phyloP scores from a whole-genome alignment of 2,888 invertebrate species.

The Toxonevra muliebris region DNA sequence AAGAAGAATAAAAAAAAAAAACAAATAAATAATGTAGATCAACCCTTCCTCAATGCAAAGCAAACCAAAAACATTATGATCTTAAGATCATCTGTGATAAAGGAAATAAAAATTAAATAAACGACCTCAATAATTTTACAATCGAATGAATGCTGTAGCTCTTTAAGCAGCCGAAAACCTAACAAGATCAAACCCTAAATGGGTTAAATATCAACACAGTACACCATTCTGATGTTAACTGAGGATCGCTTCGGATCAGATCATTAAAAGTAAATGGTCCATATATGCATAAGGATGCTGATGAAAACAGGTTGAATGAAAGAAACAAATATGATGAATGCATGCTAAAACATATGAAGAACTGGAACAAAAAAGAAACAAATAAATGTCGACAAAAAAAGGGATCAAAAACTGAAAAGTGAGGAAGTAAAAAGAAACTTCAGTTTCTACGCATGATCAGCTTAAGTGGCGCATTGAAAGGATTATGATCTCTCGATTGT shows the following conservation, averaged over 20 bases:
- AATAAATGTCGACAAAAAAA: constrained; percentile 15
- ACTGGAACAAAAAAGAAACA: constrained; percentile 11
- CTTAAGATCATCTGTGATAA: constrained; percentile 33
- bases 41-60: constrained; percentile 23
- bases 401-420: background rate
- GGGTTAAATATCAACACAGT: constrained; percentile 49
- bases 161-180: constrained; percentile 39
- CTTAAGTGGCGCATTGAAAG: constrained; percentile 65
- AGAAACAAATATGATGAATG: constrained; percentile 25
- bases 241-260: constrained; percentile 49
- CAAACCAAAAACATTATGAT: constrained; percentile 40
- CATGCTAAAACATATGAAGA: constrained; percentile 15
- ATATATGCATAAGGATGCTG: constrained; percentile 31
- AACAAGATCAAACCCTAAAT: constrained; percentile 47
- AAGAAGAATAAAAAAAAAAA: background rate
- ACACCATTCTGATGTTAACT: constrained; percentile 28
- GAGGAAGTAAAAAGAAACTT: constrained; percentile 17
- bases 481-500: constrained; percentile 53
- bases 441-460: constrained; percentile 58
- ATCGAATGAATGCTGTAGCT: constrained; percentile 56
- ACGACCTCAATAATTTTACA: constrained; percentile 54
- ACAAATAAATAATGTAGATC: constrained; percentile 18
- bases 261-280: constrained; percentile 37
- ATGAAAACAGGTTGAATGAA: constrained; percentile 19
- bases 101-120: constrained; percentile 41